Evolutionary conservation across 2,113 vertebrate species (phyloP).

Genomic region (Hippocampus mohnikei): DNA sequence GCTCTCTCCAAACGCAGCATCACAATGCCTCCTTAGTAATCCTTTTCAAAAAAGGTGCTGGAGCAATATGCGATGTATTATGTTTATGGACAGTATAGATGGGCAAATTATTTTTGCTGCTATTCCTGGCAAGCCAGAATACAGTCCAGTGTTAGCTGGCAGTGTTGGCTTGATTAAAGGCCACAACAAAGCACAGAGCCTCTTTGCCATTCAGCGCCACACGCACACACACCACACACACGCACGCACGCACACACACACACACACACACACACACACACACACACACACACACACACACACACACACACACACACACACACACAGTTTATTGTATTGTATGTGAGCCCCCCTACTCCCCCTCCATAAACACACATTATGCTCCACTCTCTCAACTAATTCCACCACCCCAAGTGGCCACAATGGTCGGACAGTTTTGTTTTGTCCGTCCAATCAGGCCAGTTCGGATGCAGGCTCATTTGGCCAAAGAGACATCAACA

Average conservation of each 20-base stretch:
- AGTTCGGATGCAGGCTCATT: constrained; percentile 11
- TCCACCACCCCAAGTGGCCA: constrained; percentile 34
- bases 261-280: constrained; percentile 36
- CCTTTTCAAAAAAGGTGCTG: constrained; percentile 24
- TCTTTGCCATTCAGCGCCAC: constrained; percentile 42
- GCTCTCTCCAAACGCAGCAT: constrained; percentile 51
- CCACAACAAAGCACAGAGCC: constrained; percentile 43
- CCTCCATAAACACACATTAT: constrained; percentile 26
- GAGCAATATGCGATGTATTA: not conserved
- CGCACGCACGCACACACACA: constrained; percentile 35
- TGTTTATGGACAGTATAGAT: not conserved
- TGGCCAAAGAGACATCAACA: constrained; percentile 6
- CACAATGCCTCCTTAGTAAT: constrained; percentile 53
- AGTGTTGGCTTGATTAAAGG: constrained; percentile 36
- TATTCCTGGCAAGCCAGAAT: constrained; percentile 32
- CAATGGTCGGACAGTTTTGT: constrained; percentile 42
- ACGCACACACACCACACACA: constrained; percentile 44
- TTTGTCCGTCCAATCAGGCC: constrained; percentile 29
- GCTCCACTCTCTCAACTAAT: constrained; percentile 30
- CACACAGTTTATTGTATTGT: constrained; percentile 43
- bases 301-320: constrained; percentile 37
- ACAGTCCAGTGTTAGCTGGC: constrained; percentile 17
- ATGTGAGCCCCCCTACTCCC: not conserved
- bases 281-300: constrained; percentile 38
- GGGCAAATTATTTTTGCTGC: not conserved